Base-by-base conservation (phyloP, 2,113 vertebrate species). In the Pelodiscus sinensis region DNA sequence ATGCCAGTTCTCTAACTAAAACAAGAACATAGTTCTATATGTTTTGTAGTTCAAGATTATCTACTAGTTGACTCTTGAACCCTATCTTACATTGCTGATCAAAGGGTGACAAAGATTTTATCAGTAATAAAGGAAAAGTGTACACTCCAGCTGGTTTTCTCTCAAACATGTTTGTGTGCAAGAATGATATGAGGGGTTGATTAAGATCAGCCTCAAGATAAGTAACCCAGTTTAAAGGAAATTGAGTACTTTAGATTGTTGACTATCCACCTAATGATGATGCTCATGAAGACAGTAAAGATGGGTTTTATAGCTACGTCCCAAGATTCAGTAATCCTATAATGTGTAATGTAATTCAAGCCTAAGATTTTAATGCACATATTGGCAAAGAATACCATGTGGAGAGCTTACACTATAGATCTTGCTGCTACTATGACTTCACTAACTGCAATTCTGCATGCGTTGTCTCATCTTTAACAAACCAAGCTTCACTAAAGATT, bases 341-440 rank as follows among this genome's bases (percentile, higher is more conserved):
- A 90, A 90, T 71, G 52, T 79, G 44, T 92, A 97, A 92, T 84
- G 94, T 95, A 96, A 95, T 95, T 96, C 88, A 88, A 92, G 86
- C 89, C 96, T 93, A 88, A 96, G 92, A 94, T 90, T 96, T 95
- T 96, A 97, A 96, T 96, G 97, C 93, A 89, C 13, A 4, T 95
- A 65, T 91, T 96, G 95, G 96, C 97, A 97, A 95, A 94, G 92
- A 90, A 91, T 90, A 92, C 88, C 77, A 25, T 31, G 77, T 79
- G 84, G 85, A 35, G 88, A 90, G 87, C 81, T 90, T 82, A 54
- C 55, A 58, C 82, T 84, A 57, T 94, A 96, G 92, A 96, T 97
- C 93, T 91, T 89, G 8, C 88, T 90, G 77, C 56, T 92, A 85
- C 88, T 95, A 35, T 89, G 90, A 97, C 92, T 97, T 98, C 85